Base-by-base conservation (phyloP, 2,797 vertebrate genomes). In the Sarcoramphus papa region DNA sequence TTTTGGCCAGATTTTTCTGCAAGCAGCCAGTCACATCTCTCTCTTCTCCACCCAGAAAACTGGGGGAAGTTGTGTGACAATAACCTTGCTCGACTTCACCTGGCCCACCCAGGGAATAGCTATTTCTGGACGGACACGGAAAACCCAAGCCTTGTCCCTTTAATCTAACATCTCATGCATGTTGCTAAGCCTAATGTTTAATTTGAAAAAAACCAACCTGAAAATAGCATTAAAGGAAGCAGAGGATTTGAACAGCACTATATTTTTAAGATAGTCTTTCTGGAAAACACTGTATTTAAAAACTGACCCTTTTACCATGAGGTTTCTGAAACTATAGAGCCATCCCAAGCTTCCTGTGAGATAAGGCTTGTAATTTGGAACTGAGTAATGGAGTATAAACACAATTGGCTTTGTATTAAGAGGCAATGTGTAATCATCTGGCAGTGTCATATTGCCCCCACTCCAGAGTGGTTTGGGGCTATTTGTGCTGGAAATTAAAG, bases 151-250 rank as follows among this genome's bases (percentile, higher is more conserved):
- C 85, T 82, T 64, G 86, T 93, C 95, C 97, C 98, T 98, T 98
- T 98, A 98, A 98, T 98, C 98, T 97, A 96, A 92, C 96, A 91
- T 93, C 82, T 95, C 92, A 85, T 95, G 80, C 56, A 57, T 62
- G 60, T 92, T 97, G 83, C 96, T 94, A 88, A 98, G 96, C 85
- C 96, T 97, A 97, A 98, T 97, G 96, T 96, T 97, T 98, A 97
- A 98, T 98, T 95, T 96, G 94, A 96, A 95, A 79, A 53, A 75
- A 91, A 92, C 23, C 91, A 96, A 96, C 74, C 97, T 97, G 96
- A 98, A 98, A 98, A 98, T 98, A 98, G 97, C 96, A 96, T 95
- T 97, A 96, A 97, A 98, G 97, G 97, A 98, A 98, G 94, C 69
- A 69, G 95, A 97, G 96, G 95, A 97, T 98, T 98, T 98, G 97